Percentiles rank a stretch among this genome's conserved stretches.
Conservation (phyloP, 2,797 vertebrate genomes). For the Babyrousa celebensis region DNA sequence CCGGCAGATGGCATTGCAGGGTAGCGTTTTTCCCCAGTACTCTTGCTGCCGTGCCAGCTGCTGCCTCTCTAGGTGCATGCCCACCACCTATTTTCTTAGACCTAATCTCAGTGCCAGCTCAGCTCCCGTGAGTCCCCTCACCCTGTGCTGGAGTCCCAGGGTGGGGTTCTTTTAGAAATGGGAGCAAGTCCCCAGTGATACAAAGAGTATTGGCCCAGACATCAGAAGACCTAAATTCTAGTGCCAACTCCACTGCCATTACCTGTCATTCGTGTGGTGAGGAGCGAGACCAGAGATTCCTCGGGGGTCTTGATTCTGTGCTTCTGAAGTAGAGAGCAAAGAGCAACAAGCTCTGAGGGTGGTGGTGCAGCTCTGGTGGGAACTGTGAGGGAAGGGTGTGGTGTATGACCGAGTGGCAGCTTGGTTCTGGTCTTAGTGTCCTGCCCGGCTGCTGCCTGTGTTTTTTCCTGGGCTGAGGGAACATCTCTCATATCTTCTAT, state of each 20-base stretch:
- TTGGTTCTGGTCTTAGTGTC: neutral
- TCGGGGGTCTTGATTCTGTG: neutral
- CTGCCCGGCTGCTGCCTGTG: neutral
- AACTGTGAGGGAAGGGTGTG: fast-evolving
- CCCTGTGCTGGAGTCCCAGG: neutral
- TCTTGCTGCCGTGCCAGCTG: neutral
- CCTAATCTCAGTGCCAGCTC: fast-evolving
- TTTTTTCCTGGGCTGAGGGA: neutral
- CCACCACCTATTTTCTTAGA: too few species aligned
- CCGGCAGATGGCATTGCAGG: neutral
- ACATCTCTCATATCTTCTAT: neutral
- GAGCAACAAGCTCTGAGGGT: neutral
- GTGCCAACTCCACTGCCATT: neutral
- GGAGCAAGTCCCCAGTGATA: neutral
- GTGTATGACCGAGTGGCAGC: neutral
- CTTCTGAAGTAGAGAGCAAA: neutral
- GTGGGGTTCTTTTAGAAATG: neutral
- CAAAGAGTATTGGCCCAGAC: neutral
- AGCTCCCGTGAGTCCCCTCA: neutral
- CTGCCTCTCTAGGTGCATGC: neutral
- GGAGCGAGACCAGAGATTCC: neutral
- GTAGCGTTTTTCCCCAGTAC: neutral
- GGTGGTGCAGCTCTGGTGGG: neutral
- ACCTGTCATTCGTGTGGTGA: neutral
- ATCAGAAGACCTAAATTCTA: neutral